These are phyloP conservation scores for Stegana nigrithorax DNA, from an alignment of 2,888 invertebrate genomes.

Conservation along the genomic window DNA sequence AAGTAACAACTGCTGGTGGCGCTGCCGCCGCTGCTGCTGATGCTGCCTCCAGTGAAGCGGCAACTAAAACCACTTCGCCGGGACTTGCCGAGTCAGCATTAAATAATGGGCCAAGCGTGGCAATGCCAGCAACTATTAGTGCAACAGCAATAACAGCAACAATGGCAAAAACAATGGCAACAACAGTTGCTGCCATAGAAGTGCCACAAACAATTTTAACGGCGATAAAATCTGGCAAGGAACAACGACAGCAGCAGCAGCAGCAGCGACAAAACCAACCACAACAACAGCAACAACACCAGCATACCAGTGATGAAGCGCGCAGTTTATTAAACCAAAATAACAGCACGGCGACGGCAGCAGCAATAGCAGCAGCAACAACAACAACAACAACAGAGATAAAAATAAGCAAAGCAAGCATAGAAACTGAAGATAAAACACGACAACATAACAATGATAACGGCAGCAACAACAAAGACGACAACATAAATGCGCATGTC, in stretches of 20 bases:
- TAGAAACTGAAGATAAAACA: constrained; percentile 33
- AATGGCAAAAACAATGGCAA: constrained; percentile 30
- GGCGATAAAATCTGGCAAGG: constrained; percentile 38
- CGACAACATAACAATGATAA: constrained; percentile 24
- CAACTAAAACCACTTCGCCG: not conserved
- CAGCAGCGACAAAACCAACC: constrained; percentile 22
- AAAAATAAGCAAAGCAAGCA: constrained; percentile 2
- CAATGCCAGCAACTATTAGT: not conserved
- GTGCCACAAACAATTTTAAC: constrained; percentile 44
- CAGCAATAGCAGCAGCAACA: constrained; percentile 17
- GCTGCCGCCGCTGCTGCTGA: not conserved
- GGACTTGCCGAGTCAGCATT: not conserved
- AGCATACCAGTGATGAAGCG: constrained; percentile 27
- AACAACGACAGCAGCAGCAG: constrained; percentile 10
- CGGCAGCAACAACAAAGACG: constrained; percentile 22
- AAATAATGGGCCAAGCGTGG: constrained; percentile 3
- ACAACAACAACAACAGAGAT: constrained; percentile 5
- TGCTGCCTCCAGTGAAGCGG: not conserved
- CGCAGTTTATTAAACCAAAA: constrained; percentile 48
- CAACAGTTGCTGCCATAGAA: constrained; percentile 37
- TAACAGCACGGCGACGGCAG: constrained; percentile 21
- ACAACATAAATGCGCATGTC: constrained; percentile 24
- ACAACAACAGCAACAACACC: constrained; percentile 15
- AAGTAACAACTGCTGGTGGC: not conserved
- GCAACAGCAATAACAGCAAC: constrained; percentile 30